Evolutionary conservation across 2,888 invertebrate species (phyloP), one percentile per base, ranked within the genome.

Genomic region (Clivina fossor): DNA sequence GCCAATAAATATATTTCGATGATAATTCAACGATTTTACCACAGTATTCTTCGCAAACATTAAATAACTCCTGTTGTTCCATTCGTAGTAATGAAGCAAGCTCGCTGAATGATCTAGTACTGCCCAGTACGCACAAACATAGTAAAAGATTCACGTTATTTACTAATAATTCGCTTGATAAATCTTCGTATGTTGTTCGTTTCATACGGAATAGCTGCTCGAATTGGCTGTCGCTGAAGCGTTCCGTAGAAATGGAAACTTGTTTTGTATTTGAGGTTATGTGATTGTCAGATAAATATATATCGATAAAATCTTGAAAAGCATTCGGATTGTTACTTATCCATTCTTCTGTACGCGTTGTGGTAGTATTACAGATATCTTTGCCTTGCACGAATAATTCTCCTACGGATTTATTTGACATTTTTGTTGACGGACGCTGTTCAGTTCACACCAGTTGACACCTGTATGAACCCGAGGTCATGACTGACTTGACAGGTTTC

Each of bases 401-500:
- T 26, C 38, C 55, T 4, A 55, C 44, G 7, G 46, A 30, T 38
- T 55, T 55, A 37, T 37, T 46, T 18, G 47, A 20, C 53, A 53
- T 53, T 44, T 33, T 48, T n/a, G n/a, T n/a, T n/a, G n/a, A n/a
- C n/a, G n/a, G n/a, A n/a, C n/a, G n/a, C n/a, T n/a, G n/a, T n/a
- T n/a, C n/a, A n/a, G n/a, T n/a, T n/a, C n/a, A n/a, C n/a, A n/a
- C n/a, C n/a, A n/a, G n/a, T n/a, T n/a, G n/a, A n/a, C n/a, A n/a
- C n/a, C n/a, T n/a, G n/a, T n/a, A n/a, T n/a, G n/a, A n/a, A n/a
- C n/a, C n/a, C n/a, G n/a, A n/a, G n/a, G n/a, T n/a, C n/a, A n/a
- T 3, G 15, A 47, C 8, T 37, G 57, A 50, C 24, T 69, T 69
- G 67, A 57, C 62, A 47, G 85, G 85, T 56, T 85, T 89, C 69